Evolutionary conservation across 2,797 vertebrate genomes (phyloP).

Genomic region (Scarus forsteni): DNA sequence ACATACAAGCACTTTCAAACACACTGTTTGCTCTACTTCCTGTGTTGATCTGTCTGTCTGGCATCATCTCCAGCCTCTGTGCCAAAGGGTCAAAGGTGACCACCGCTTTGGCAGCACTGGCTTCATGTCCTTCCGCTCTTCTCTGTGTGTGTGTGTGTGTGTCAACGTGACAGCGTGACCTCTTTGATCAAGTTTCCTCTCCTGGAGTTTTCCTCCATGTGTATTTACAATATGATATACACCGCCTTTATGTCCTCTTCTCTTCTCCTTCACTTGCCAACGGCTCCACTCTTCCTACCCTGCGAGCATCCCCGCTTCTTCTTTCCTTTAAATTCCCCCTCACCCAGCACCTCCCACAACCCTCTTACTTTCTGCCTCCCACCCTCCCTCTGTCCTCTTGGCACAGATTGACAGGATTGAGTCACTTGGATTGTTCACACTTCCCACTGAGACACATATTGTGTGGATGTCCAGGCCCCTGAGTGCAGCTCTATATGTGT

Average conservation of each 20-base stretch:
- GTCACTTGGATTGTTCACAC: conserved; percentile 72
- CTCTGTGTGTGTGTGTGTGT: conserved; percentile 42
- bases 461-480: conserved; percentile 63
- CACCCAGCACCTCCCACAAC: conserved; percentile 38
- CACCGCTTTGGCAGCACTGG: conserved; percentile 66
- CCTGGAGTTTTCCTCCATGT: conserved; percentile 56
- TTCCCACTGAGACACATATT: conserved; percentile 72
- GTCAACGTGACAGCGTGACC: conserved; percentile 66
- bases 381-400: conserved; percentile 73
- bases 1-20: conserved; percentile 50
- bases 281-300: conserved; percentile 50
- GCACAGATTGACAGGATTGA: conserved; percentile 70
- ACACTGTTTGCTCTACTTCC: conserved; percentile 72
- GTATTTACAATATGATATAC: conserved; percentile 59
- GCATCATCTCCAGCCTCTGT: conserved; percentile 65
- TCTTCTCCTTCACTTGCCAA: conserved; percentile 44
- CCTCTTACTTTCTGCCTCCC: conserved; percentile 61
- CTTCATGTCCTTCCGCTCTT: conserved; percentile 65
- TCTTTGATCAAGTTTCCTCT: conserved; percentile 70
- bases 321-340: conserved; percentile 54
- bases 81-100: conserved; percentile 78
- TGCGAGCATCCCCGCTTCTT: conserved; percentile 48
- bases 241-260: conserved; percentile 39
- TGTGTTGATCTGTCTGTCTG: conserved; percentile 73
- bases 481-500: conserved; percentile 49